Evolutionary conservation across 2,888 invertebrate genomes (phyloP), one percentile per base, ranked within the genome.

Genomic region (Volucella inflata): DNA sequence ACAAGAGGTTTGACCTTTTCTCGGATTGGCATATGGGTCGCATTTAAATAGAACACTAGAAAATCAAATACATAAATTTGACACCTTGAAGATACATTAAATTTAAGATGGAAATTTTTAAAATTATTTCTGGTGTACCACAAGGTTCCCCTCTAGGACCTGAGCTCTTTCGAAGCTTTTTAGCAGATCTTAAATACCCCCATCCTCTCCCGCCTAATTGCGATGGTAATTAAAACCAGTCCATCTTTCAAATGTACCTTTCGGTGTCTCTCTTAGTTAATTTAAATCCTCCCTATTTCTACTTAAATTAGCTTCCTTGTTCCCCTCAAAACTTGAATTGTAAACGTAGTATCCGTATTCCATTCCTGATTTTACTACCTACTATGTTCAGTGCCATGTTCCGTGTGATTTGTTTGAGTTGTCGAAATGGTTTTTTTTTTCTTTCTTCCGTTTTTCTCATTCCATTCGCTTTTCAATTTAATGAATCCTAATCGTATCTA

Each of bases 401-500:
- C 70, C 11, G 38, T 81, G 81, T 76, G 81, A 81, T 82, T 82
- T 77, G 82, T 82, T 77, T 70, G 50, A 65, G 65, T 75, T 59
- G 75, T 75, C 55, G 11, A n/a, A 44, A 11, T 2, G n/a, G 44
- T 46, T 55, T 59, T 12, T 70, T 48, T 50, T 12, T 67, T 38
- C 62, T 21, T 42, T 40, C 51, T 12, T 70, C 40, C 42, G 10
- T 67, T 38, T 68, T 21, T 42, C 30, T 21, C 48, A 10, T 67
- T 44, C 21, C 44, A 55, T 76, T 81, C 51, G 81, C 77, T 82
- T 82, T 82, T 77, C 82, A 72, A 67, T 82, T 72, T 77, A 82
- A 82, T 82, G 82, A 82, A 82, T 82, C 77, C 82, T 77, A 82
- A 82, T 77, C 82, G 82, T 60, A 82, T 77, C 77, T 42, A 82